Evolutionary conservation across 2,113 vertebrate species (phyloP).

Genomic region (Pogona vitticeps): DNA sequence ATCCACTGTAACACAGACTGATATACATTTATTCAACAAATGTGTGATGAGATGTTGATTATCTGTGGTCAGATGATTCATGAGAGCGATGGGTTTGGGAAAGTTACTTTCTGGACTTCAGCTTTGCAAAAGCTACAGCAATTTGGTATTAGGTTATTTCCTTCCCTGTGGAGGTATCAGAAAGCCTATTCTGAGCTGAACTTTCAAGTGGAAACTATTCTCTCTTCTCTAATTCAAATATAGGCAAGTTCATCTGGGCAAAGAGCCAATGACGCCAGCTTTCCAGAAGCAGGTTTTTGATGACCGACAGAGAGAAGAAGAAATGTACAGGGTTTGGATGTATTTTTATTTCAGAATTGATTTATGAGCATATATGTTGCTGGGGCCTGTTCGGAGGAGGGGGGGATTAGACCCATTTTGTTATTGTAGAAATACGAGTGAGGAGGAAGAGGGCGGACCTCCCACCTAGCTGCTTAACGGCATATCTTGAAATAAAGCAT

Average conservation of each 20-base stretch:
- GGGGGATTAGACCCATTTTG: neutral
- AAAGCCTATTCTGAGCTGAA: neutral
- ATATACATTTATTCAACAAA: neutral
- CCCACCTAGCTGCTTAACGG: neutral
- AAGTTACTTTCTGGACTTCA: too few relatives aligned
- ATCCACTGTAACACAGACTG: too few relatives aligned
- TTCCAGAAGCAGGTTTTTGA: conserved; percentile 75
- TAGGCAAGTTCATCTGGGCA: conserved; percentile 85
- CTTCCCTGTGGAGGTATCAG: neutral
- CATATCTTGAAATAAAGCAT: conserved; percentile 1
- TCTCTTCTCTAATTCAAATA: conserved; percentile 43
- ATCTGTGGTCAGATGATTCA: neutral
- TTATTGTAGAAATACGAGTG: too few relatives aligned
- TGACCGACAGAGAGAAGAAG: conserved; percentile 70
- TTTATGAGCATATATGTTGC: neutral
- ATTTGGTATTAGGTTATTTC: neutral
- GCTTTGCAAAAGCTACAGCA: neutral
- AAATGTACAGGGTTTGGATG: conserved; percentile 80
- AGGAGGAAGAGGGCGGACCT: neutral
- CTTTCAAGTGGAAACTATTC: conserved; percentile 18
- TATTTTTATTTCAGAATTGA: neutral
- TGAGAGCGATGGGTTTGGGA: too few relatives aligned
- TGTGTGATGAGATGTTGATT: neutral
- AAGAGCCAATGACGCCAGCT: conserved; percentile 75
- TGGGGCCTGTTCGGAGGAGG: too few relatives aligned